Conservation (phyloP, 2,888 invertebrate genomes). For the Sarcophaga rosellei region DNA sequence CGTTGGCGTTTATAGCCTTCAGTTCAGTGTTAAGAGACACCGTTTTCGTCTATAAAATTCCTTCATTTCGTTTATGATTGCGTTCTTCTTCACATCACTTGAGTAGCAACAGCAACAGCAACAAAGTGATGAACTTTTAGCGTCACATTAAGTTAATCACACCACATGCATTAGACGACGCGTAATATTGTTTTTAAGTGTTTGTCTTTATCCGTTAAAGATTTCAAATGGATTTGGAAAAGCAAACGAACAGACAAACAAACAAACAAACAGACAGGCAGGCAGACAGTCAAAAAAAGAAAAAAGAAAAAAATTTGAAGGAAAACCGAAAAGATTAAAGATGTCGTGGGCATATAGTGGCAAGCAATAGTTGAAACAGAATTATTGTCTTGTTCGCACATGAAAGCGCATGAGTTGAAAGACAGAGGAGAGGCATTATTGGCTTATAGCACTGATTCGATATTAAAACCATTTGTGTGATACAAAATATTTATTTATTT, state of each 20-base stretch:
- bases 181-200: neutral
- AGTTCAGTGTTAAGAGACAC: slow-evolving; percentile 26
- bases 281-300: neutral
- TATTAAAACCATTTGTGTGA: no score
- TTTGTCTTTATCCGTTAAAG: slow-evolving; percentile 1
- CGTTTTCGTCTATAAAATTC: slow-evolving; percentile 23
- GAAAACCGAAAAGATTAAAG: no score
- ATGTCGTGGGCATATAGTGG: no score
- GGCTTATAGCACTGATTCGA: no score
- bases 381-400: no score
- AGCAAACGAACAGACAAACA: neutral
- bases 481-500: no score
- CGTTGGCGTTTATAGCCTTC: slow-evolving; percentile 53
- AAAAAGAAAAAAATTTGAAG: no score
- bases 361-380: no score
- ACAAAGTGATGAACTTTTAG: slow-evolving; percentile 39
- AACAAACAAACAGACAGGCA: neutral
- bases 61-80: slow-evolving; percentile 5
- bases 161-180: neutral
- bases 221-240: slow-evolving; percentile 10
- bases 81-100: neutral
- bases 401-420: no score
- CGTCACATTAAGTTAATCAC: slow-evolving; percentile 42
- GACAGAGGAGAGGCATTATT: no score
- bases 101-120: neutral